These are phyloP conservation scores for Dryobota labecula DNA, from an alignment of 2,888 invertebrate species.

Conservation along the genomic window DNA sequence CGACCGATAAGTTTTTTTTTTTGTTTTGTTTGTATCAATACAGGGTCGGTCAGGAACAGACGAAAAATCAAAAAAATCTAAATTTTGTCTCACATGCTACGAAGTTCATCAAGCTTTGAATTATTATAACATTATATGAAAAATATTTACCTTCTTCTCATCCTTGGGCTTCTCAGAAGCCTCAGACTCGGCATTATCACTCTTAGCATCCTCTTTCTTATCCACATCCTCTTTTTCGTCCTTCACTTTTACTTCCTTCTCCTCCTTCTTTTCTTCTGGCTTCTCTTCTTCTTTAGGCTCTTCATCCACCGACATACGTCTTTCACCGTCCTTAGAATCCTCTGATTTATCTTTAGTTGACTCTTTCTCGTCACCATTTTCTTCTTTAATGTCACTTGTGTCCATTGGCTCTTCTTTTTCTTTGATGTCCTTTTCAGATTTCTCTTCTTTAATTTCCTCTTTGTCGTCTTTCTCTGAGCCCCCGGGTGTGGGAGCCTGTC, in stretches of 20 bases:
- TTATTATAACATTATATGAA: background rate
- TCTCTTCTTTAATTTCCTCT: constrained; percentile 86
- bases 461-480: constrained; percentile 82
- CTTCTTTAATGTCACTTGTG: constrained; percentile 82
- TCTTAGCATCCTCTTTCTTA: constrained; percentile 86
- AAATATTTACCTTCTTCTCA: constrained; percentile 74
- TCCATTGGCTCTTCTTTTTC: constrained; percentile 82
- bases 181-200: constrained; percentile 86
- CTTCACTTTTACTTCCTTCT: constrained; percentile 71
- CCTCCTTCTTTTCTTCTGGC: constrained; percentile 80
- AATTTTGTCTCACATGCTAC: too few relatives aligned
- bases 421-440: constrained; percentile 82
- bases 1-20: too few relatives aligned
- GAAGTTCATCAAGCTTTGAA: too few relatives aligned
- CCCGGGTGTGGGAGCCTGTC: constrained; percentile 76
- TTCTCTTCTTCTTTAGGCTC: constrained; percentile 85
- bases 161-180: constrained; percentile 88
- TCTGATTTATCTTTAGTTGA: constrained; percentile 71
- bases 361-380: constrained; percentile 77
- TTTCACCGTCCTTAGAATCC: constrained; percentile 80
- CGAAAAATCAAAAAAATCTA: too few relatives aligned
- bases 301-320: constrained; percentile 85
- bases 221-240: constrained; percentile 82
- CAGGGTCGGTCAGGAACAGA: too few relatives aligned
- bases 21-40: too few relatives aligned